Percentiles rank a stretch among this genome's conserved stretches.
Evolutionary conservation across 2,113 vertebrate genomes (phyloP).

Genomic region (Meles meles): DNA sequence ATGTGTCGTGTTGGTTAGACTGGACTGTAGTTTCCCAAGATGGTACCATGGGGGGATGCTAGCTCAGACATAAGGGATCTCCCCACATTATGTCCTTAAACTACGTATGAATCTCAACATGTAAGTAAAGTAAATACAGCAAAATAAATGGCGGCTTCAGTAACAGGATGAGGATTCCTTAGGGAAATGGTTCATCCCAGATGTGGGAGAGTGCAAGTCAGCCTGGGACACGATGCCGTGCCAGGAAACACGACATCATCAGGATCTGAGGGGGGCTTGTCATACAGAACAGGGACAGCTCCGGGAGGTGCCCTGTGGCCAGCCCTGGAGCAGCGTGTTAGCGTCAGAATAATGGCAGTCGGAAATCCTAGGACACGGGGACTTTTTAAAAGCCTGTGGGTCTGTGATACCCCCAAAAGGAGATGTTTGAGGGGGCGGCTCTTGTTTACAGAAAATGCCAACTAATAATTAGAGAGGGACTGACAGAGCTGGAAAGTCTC

Average conservation of each 20-base stretch:
- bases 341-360: rapidly evolving
- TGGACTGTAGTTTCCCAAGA: rapidly evolving
- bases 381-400: not conserved
- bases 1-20: rapidly evolving
- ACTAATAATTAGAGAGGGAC: not conserved
- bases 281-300: rapidly evolving
- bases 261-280: rapidly evolving
- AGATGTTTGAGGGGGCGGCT: too few relatives aligned
- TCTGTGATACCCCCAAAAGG: not conserved
- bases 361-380: rapidly evolving
- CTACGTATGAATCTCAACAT: not conserved
- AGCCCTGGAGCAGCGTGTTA: rapidly evolving
- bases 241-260: rapidly evolving
- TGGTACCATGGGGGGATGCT: not conserved
- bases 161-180: not conserved
- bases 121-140: not conserved
- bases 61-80: rapidly evolving
- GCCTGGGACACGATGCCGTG: not conserved
- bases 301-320: rapidly evolving
- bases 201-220: not conserved
- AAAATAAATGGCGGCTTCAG: not conserved
- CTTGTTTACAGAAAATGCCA: not conserved
- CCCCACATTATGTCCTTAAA: not conserved
- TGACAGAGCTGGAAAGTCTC: not conserved
- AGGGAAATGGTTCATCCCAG: not conserved